Evolutionary conservation across 2,797 vertebrate genomes (phyloP), one percentile per base, ranked within the genome.

Genomic region (Enteromius anoplus): DNA sequence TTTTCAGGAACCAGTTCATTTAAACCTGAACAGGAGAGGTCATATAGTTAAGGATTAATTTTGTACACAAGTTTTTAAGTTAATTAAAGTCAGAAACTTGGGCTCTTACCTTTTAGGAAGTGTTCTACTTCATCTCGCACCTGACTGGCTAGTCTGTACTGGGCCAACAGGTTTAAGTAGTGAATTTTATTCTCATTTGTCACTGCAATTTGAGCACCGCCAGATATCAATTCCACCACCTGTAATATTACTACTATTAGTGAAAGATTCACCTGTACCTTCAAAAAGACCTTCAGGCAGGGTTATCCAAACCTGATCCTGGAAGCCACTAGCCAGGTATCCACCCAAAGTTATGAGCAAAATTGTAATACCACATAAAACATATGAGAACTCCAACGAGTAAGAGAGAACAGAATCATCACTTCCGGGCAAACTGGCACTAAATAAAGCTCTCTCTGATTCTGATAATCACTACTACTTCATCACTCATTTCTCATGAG

Each of bases 1-100:
- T 99, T 99, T 93, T 99, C 98, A 88, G 98, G 98, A 90, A 99
- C 97, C 76, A 99, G 93, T 83, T 99, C 98, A 42, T 98, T 99
- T 87, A 99, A 94, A 89, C 98, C 98, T 99, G 89, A 85, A 93
- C 86, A 82, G 86, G 84, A 84, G 87, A 84, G 21, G 71, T 65
- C 29, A 23, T 84, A 84, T 85, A 87, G 81, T 78, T 14, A 0
- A 19, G 62, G 78, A 79, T 47, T n/a, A n/a, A 80, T 86, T 58
- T 73, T 4, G 14, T 17, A 42, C 26, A 29, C 8, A 68, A 45
- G 23, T 21, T 2, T 40, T 40, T 40, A 40, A 40, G 42, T 6
- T n/a, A 58, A n/a, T 17, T 42, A 1, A 55, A n/a, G 14, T n/a
- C 7, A 21, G 80, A 45, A 58, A 58, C 53, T 58, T 55, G 53